Evolutionary conservation across 2,113 vertebrate genomes (phyloP), one percentile per base, ranked within the genome.

Genomic region (Hassar affinis): DNA sequence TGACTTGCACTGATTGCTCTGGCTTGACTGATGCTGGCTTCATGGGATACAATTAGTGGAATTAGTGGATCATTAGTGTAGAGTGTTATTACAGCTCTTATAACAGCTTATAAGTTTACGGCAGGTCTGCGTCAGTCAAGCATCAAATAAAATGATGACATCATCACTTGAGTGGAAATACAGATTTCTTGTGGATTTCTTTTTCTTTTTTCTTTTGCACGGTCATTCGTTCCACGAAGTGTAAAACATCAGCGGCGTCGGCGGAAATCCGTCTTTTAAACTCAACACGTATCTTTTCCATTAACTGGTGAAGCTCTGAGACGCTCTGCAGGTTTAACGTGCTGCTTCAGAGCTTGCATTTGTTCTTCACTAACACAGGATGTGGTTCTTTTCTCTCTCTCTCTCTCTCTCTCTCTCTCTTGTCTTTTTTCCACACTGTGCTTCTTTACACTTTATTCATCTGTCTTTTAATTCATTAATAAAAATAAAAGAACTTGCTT

Each of bases 401-500:
- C 22, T 47, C n/a, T 80, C 7, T 17, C 4, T 22, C 18, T 10
- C 33, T 51, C 59, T 84, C 27, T 49, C 35, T 25, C 6, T 54
- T 27, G 25, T 17, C 17, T 22, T 22, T 38, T n/a, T 14, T 33
- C 47, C 12, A 9, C 51, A 1, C 45, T 22, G 51, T 8, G 11
- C 57, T 61, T 17, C 71, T n/a, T n/a, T n/a, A 74, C 45, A 33
- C 15, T 30, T 10, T 30, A 38, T 18, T 45, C 56, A 61, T 79
- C 57, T 47, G n/a, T n/a, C 11, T 30, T 1, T 47, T n/a, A 18
- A 57, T 51, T 66, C 10, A 20, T 20, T 30, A 25, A 0, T 25
- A 57, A 25, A 2, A 57, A 27, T 8, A 27, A 61, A 61, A 27
- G 3, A 61, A 14, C 91, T 85, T 88, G 97, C 96, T 93, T 95